These are phyloP conservation scores for Hypena proboscidalis DNA, from an alignment of 2,888 invertebrate genomes.

Conservation along the genomic window DNA sequence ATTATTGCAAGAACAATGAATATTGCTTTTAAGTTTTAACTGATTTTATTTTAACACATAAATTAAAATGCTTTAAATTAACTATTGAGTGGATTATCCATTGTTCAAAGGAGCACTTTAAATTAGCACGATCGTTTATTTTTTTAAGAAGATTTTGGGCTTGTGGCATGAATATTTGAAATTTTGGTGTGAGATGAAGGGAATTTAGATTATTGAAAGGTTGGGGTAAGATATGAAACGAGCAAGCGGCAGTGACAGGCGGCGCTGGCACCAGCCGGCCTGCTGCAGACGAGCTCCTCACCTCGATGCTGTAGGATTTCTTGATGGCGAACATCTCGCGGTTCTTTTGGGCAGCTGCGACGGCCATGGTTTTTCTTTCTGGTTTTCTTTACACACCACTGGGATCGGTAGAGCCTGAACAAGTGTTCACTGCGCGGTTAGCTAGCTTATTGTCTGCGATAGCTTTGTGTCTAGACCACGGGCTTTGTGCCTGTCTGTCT, in stretches of 20 bases:
- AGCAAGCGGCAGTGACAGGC: conserved; percentile 41
- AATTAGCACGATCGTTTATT: too few species aligned
- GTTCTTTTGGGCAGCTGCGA: conserved; percentile 96
- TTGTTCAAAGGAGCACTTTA: too few species aligned
- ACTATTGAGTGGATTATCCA: too few species aligned
- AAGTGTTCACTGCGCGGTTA: conserved; percentile 82
- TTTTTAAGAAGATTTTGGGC: too few species aligned
- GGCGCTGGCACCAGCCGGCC: conserved; percentile 21
- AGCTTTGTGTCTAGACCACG: conserved; percentile 86
- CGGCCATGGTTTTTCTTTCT: conserved; percentile 90
- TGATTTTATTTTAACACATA: too few species aligned
- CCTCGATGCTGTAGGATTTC: conserved; percentile 99
- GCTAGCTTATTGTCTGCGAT: conserved; percentile 83
- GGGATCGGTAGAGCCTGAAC: conserved; percentile 81
- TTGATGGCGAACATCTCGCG: conserved; percentile 98
- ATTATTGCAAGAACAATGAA: too few species aligned
- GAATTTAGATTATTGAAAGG: conserved; percentile 3
- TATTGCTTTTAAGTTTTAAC: too few species aligned
- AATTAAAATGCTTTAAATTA: too few species aligned
- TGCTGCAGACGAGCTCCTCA: conserved; percentile 82
- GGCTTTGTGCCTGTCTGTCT: conserved; percentile 85
- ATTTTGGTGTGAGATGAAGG: not conserved
- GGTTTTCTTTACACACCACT: conserved; percentile 78
- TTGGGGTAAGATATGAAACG: conserved; percentile 32
- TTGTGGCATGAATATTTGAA: not conserved